phyloP scores from a whole-genome alignment of 2,113 vertebrate genomes.

The Camelus bactrianus region DNA sequence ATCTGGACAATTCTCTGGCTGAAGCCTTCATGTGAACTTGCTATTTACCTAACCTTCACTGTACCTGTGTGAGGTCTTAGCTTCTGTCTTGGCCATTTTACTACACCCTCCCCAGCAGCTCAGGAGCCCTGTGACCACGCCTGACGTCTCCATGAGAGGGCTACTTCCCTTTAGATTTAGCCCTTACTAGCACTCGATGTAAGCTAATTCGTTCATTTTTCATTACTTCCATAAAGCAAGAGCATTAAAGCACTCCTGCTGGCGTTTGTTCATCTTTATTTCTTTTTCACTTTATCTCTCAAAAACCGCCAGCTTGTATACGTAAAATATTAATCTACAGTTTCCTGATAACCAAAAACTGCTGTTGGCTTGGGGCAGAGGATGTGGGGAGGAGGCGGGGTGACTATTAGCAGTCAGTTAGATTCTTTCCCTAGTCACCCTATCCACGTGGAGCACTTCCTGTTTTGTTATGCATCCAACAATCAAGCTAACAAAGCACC shows the following conservation, averaged over 20 bases:
- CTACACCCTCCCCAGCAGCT: constrained; percentile 74
- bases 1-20: constrained; percentile 30
- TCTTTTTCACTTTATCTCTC: constrained; percentile 18
- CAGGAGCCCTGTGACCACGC: constrained; percentile 76
- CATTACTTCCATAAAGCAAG: constrained; percentile 66
- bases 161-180: constrained; percentile 69
- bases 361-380: not conserved
- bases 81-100: constrained; percentile 74
- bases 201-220: constrained; percentile 81
- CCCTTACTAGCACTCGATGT: constrained; percentile 75
- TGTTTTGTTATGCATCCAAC: constrained; percentile 66
- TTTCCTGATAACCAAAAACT: constrained; percentile 29
- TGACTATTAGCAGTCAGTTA: not conserved
- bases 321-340: not conserved
- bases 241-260: constrained; percentile 28
- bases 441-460: constrained; percentile 54
- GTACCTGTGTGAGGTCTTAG: constrained; percentile 70
- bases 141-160: constrained; percentile 66
- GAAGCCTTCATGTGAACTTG: constrained; percentile 75
- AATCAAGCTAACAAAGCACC: constrained; percentile 76
- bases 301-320: not conserved
- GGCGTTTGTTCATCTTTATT: not conserved
- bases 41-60: constrained; percentile 82
- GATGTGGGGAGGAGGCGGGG: too few species aligned
- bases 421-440: not conserved